Percentiles rank a stretch among this genome's conserved stretches.
phyloP scores from a whole-genome alignment of 1,140 invertebrate genomes.

The Sipha flava region DNA sequence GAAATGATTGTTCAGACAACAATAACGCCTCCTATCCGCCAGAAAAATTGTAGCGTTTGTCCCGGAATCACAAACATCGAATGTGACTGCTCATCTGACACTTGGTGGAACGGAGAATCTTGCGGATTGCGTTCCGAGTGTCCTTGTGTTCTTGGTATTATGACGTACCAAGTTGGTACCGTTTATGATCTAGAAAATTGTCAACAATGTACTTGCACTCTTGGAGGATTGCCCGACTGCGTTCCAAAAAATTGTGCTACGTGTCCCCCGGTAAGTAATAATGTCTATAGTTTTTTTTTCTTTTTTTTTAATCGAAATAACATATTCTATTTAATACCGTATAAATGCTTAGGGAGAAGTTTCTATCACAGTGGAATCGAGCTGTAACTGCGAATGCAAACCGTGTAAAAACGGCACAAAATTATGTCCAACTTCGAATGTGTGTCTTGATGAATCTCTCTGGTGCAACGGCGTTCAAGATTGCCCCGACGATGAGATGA shows the following conservation, averaged over 20 bases:
- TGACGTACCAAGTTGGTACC: constrained; percentile 56
- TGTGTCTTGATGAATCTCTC: constrained; percentile 59
- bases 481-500: constrained; percentile 72
- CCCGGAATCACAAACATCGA: constrained; percentile 36
- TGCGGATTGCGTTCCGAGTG: constrained; percentile 63
- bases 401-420: constrained; percentile 56
- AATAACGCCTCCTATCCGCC: constrained; percentile 44
- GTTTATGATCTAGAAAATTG: constrained; percentile 61
- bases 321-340: too few relatives aligned
- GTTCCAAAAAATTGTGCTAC: constrained; percentile 55
- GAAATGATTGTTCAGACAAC: neutral
- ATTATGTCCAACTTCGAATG: constrained; percentile 63
- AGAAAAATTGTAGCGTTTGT: neutral
- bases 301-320: too few relatives aligned
- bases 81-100: neutral
- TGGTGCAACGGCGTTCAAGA: constrained; percentile 78
- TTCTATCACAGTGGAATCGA: constrained; percentile 18
- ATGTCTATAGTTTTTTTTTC: too few relatives aligned
- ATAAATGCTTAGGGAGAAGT: constrained; percentile 15
- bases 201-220: constrained; percentile 63
- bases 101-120: constrained; percentile 60
- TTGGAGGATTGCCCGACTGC: constrained; percentile 61
- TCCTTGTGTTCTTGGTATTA: constrained; percentile 62
- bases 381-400: constrained; percentile 65
- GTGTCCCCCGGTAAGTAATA: constrained; percentile 48